Evolutionary conservation across 2,113 vertebrate genomes (phyloP).

Genomic region (Xyliphius kryptos): DNA sequence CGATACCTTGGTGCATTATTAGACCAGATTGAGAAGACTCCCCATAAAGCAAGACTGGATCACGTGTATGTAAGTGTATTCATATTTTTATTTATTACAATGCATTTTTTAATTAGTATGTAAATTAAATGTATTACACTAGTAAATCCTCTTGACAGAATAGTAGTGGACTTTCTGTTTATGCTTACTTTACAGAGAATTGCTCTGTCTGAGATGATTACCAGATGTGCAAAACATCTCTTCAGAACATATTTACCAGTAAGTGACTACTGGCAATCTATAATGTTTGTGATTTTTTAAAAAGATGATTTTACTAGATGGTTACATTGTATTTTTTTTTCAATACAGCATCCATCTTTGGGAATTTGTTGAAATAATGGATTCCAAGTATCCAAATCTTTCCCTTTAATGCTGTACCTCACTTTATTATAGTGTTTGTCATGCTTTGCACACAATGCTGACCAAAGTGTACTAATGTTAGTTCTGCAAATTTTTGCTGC

Average conservation of each 20-base stretch:
- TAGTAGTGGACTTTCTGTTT: no score
- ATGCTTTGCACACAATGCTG: neutral
- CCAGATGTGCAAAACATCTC: conserved; percentile 88
- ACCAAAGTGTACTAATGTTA: neutral
- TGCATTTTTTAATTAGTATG: no score
- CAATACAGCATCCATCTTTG: no score
- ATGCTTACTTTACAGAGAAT: no score
- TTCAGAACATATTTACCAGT: conserved; percentile 92
- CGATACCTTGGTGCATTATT: conserved; percentile 84
- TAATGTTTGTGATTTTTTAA: no score
- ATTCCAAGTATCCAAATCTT: no score
- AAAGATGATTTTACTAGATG: neutral
- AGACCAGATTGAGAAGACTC: conserved; percentile 65
- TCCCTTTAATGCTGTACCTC: neutral
- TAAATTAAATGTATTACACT: no score
- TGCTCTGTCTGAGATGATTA: conserved; percentile 81
- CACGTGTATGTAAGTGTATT: conserved; percentile 80
- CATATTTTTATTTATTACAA: no score
- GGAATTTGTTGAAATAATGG: no score
- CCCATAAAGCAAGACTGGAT: conserved; percentile 68
- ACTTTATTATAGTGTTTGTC: neutral
- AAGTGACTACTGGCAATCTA: no score
- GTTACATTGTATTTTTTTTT: neutral
- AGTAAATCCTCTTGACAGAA: no score
- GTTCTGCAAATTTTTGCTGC: conserved; percentile 15